phyloP scores from a whole-genome alignment of 2,113 vertebrate genomes.

The Pachycephala philippinensis region DNA sequence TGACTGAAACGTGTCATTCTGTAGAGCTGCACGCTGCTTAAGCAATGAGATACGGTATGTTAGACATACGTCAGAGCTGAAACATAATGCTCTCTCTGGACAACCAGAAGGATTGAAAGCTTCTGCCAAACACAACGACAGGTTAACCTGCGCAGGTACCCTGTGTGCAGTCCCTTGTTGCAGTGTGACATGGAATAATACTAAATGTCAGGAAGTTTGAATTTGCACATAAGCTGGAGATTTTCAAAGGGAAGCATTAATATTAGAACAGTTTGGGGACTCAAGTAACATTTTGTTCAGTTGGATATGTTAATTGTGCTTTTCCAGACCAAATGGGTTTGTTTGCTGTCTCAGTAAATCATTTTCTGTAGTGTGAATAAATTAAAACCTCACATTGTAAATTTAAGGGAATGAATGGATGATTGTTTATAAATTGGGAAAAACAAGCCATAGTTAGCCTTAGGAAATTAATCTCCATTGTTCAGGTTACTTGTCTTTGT shows the following conservation, averaged over 20 bases:
- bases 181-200: not conserved
- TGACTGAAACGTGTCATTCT: not conserved
- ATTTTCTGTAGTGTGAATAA: not conserved
- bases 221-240: not conserved
- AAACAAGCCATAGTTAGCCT: not conserved
- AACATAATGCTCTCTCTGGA: not conserved
- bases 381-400: not conserved
- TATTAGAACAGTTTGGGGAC: not conserved
- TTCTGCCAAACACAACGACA: not conserved
- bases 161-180: not conserved
- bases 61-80: rapidly evolving
- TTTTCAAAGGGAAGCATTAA: not conserved
- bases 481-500: not conserved
- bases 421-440: not conserved
- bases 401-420: not conserved
- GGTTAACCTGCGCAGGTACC: not conserved
- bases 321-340: not conserved
- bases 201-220: not conserved
- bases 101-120: not conserved
- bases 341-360: not conserved
- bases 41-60: not conserved
- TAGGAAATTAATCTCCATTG: not conserved
- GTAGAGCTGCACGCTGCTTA: not conserved
- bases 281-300: not conserved
- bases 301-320: not conserved